Conservation (phyloP, 1,140 invertebrate species). For the Bombus soroeensis region DNA sequence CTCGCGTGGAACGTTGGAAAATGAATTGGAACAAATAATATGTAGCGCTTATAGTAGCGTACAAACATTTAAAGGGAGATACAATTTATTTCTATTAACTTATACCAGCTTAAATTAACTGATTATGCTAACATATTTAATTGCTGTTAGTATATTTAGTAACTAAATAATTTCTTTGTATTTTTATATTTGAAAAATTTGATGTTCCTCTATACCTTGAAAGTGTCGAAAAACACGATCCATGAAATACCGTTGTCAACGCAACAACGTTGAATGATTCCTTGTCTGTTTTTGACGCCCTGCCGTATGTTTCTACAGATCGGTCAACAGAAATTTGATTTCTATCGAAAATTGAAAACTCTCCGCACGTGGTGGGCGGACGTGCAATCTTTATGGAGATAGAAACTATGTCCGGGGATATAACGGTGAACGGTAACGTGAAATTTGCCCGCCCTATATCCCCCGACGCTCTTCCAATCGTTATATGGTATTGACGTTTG, state of each 20-base stretch:
- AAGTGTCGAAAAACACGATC: too few relatives aligned
- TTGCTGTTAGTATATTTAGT: too few relatives aligned
- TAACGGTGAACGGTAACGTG: conserved; percentile 49
- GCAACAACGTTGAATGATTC: conserved; percentile 4
- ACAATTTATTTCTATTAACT: too few relatives aligned
- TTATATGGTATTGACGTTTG: conserved; percentile 47
- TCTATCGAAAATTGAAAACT: conserved; percentile 67
- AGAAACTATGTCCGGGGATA: conserved; percentile 37
- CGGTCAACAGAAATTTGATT: conserved; percentile 61
- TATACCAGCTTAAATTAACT: too few relatives aligned
- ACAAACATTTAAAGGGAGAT: too few relatives aligned
- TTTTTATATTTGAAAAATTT: background rate
- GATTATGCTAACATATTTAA: too few relatives aligned
- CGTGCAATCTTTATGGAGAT: conserved; percentile 64
- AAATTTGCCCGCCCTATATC: conserved; percentile 42
- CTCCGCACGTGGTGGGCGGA: conserved; percentile 4
- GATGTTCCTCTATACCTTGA: too few relatives aligned
- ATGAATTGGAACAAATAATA: too few relatives aligned
- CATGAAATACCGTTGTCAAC: conserved; percentile 2
- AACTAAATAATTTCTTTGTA: background rate
- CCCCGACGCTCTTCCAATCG: conserved; percentile 46
- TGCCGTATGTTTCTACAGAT: background rate
- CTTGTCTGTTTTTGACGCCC: conserved; percentile 17
- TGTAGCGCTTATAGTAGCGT: too few relatives aligned
- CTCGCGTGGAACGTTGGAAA: background rate